These are phyloP conservation scores for Parasteatoda lunata DNA, from an alignment of 2,888 invertebrate species.

Conservation along the genomic window DNA sequence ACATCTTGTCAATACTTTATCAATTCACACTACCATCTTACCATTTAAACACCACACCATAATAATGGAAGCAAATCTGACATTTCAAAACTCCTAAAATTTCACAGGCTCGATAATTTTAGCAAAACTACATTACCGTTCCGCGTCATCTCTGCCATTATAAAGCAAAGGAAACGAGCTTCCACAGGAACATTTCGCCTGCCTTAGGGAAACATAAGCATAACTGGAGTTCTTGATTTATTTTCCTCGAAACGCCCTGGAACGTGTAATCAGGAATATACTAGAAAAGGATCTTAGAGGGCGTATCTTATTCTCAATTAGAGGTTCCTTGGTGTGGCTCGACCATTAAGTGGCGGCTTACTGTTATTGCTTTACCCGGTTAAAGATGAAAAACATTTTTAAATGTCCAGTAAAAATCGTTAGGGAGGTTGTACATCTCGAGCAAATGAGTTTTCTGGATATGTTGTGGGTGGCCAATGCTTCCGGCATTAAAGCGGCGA, in stretches of 20 bases:
- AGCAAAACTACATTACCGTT: too few species aligned
- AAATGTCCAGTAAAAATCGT: slow-evolving; percentile 23
- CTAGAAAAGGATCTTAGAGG: slow-evolving; percentile 15
- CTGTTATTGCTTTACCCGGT: neutral
- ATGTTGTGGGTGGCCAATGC: too few species aligned
- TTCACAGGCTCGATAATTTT: too few species aligned
- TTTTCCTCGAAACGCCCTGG: slow-evolving; percentile 7
- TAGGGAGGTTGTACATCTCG: neutral
- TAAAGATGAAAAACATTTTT: slow-evolving; percentile 22
- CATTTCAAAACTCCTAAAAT: too few species aligned
- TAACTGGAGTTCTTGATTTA: slow-evolving; percentile 30
- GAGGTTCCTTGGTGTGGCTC: slow-evolving; percentile 12
- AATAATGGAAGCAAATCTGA: too few species aligned
- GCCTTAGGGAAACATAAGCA: slow-evolving; percentile 35
- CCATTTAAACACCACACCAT: too few species aligned
- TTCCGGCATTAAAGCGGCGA: too few species aligned
- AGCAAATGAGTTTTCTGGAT: slow-evolving; percentile 19
- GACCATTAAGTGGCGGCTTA: slow-evolving; percentile 8
- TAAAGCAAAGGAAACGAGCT: too few species aligned
- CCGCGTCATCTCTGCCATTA: too few species aligned
- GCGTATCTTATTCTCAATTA: slow-evolving; percentile 39
- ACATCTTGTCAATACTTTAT: too few species aligned
- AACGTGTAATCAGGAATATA: slow-evolving; percentile 42
- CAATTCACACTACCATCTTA: too few species aligned
- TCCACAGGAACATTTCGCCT: neutral